These are phyloP conservation scores for Drosophila siamana DNA, from an alignment of 2,888 invertebrate genomes.

Conservation along the genomic window DNA sequence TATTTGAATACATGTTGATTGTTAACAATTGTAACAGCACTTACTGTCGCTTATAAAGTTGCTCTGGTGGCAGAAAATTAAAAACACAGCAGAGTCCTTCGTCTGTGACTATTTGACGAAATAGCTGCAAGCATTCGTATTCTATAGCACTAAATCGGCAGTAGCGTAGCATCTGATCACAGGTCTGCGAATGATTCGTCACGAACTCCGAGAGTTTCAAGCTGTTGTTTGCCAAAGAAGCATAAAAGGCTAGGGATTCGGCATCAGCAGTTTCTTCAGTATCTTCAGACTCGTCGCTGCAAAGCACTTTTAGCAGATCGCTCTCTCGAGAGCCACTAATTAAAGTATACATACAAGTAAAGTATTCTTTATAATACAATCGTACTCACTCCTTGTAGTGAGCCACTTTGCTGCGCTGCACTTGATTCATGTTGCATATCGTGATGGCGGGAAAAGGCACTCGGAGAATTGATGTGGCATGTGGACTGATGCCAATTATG, in stretches of 20 bases:
- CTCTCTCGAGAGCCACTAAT: constrained; percentile 65
- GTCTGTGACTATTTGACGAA: constrained; percentile 91
- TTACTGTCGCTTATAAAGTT: constrained; percentile 66
- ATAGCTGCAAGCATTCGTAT: constrained; percentile 89
- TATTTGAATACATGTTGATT: not conserved
- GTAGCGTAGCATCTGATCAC: constrained; percentile 85
- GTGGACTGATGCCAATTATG: constrained; percentile 91
- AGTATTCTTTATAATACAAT: no score
- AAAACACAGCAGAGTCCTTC: constrained; percentile 94
- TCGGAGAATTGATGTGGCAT: constrained; percentile 88
- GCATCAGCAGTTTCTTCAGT: constrained; percentile 7
- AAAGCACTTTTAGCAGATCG: constrained; percentile 62
- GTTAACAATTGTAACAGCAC: constrained; percentile 1
- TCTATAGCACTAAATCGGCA: constrained; percentile 89
- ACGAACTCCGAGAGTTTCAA: constrained; percentile 66
- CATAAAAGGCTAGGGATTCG: constrained; percentile 4
- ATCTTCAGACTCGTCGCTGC: constrained; percentile 30
- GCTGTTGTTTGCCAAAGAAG: constrained; percentile 43
- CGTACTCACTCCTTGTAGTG: constrained; percentile 83
- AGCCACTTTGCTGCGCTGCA: constrained; percentile 88
- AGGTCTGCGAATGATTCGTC: constrained; percentile 67
- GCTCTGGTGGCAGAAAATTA: constrained; percentile 89
- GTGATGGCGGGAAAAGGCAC: constrained; percentile 94
- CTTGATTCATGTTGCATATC: constrained; percentile 94
- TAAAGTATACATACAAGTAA: not conserved